Evolutionary conservation across 2,888 invertebrate genomes (phyloP).

Genomic region (Pristionchus japonicus): DNA sequence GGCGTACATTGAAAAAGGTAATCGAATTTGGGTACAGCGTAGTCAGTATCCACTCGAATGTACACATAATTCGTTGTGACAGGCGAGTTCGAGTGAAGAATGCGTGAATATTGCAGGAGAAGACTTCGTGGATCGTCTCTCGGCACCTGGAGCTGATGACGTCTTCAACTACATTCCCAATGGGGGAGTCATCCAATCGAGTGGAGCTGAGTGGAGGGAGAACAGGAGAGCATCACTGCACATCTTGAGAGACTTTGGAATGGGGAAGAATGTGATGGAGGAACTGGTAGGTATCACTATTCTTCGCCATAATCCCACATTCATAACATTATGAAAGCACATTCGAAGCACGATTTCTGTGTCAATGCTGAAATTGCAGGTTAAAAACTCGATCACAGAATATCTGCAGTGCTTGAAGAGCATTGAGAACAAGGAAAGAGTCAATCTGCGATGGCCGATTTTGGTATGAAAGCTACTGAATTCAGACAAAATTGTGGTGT

Average conservation of each 20-base stretch:
- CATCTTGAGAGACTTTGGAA: slow-evolving; percentile 1
- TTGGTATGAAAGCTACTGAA: neutral
- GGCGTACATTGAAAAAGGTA: slow-evolving; percentile 29
- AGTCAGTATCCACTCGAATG: neutral
- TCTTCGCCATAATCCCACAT: neutral
- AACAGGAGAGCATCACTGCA: neutral
- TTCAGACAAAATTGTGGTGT: neutral
- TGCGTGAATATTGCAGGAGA: neutral
- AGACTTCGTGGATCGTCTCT: neutral
- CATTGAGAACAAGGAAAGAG: neutral
- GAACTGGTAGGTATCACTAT: neutral
- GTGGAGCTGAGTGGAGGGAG: slow-evolving; percentile 1
- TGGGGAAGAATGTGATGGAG: slow-evolving; percentile 26
- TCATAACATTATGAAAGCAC: neutral
- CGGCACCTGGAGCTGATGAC: neutral
- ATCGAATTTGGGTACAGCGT: neutral
- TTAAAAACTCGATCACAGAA: neutral
- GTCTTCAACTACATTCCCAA: slow-evolving; percentile 7
- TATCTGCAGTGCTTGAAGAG: neutral
- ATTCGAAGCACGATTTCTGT: no score
- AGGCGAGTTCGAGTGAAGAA: neutral
- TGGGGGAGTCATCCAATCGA: neutral
- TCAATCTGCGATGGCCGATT: slow-evolving; percentile 4
- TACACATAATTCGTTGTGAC: neutral
- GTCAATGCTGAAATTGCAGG: neutral